These are phyloP conservation scores for Antedon bifida DNA, from an alignment of 35 echinoderm and acorn worm genomes.

Conservation along the genomic window DNA sequence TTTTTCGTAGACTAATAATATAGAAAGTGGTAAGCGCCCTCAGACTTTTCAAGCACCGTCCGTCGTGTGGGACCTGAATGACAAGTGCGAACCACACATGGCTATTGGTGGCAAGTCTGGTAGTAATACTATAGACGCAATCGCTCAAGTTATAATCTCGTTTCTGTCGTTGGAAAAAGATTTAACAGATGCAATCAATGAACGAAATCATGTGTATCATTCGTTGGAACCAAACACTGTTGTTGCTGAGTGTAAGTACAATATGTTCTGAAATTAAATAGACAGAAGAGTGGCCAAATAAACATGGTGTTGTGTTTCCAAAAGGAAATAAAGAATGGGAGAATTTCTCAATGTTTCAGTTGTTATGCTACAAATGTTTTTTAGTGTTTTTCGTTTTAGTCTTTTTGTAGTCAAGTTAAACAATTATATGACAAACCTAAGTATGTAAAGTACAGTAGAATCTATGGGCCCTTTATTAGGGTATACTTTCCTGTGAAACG, in stretches of 20 bases:
- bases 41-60: slow-evolving; percentile 54
- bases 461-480: no score
- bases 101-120: slow-evolving; percentile 28
- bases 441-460: no score
- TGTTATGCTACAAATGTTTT: no score
- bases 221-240: background rate
- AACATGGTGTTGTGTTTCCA: no score
- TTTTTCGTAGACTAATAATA: slow-evolving; percentile 45
- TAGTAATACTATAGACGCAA: background rate
- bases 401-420: no score
- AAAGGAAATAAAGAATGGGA: no score
- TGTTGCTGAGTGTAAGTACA: background rate
- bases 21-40: slow-evolving; percentile 41
- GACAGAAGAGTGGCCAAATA: no score
- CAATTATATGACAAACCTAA: no score
- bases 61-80: slow-evolving; percentile 43
- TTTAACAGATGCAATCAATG: background rate
- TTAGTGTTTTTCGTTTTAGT: no score
- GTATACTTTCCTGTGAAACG: no score
- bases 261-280: no score
- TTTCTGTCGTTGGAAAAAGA: background rate
- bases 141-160: background rate
- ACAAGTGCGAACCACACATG: slow-evolving; percentile 33
- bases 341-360: no score
- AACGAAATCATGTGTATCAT: background rate